Evolutionary conservation across 1,140 invertebrate species (phyloP), one percentile per base, ranked within the genome.

Genomic region (Neotoxoptera formosana): DNA sequence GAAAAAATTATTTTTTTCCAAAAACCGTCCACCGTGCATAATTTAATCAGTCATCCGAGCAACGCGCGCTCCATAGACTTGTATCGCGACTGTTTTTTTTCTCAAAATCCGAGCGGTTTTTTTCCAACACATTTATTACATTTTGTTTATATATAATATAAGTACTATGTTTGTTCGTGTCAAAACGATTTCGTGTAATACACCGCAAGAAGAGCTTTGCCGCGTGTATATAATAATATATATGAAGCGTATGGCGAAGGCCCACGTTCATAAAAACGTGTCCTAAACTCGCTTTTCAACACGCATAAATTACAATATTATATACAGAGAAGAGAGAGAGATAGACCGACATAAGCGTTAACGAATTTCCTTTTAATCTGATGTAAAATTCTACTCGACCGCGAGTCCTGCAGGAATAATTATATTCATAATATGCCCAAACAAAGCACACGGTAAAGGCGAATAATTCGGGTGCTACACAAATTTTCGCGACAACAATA

Each of bases 11-110:
- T 76, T 53, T 67, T 76, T n/a, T 76, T n/a, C 30, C 60, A 76
- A 76, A 81, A 92, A 92, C 81, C n/a, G 91, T 93, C 91, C 76
- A 93, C 20, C 48, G 34, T 84, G 91, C 91, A 93, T 84, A 93
- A 93, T 93, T 93, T 93, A 93, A 93, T 93, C 91, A 93, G 91
- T 84, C 81, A 36, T 93, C 48, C 48, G 30, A 93, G 48, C 30
- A 83, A 84, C 48, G n/a, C 76, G 81, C 34, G 1, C 60, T 34
- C 30, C 30, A 76, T 76, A n/a, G 60, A 76, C 60, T 76, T 76
- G 60, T 76, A 76, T 76, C 60, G 60, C 30, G n/a, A n/a, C 60
- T 20, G 76, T 86, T 84, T 76, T 86, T 86, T 86, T 93, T 83
- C 36, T 83, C 4, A 53, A 34, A 92, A 84, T 83, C 84, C 56